Evolutionary conservation across 2,888 invertebrate species (phyloP).

Genomic region (Therioaphis trifolii): DNA sequence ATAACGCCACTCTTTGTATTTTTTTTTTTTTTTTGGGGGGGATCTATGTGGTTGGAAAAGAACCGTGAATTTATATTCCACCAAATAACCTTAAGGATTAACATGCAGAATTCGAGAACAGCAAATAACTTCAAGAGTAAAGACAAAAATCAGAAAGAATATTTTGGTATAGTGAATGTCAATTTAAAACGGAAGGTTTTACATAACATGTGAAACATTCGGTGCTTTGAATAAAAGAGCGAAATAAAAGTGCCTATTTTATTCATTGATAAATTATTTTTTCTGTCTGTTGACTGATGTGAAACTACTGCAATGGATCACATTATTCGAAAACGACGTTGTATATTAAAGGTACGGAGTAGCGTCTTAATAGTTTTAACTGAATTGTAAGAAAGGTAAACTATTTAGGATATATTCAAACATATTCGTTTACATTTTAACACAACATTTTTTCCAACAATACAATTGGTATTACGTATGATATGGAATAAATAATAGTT

Average conservation of each 20-base stretch:
- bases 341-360: neutral
- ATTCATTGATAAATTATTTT: slow-evolving; percentile 26
- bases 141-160: neutral
- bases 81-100: neutral
- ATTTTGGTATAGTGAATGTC: neutral
- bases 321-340: slow-evolving; percentile 36
- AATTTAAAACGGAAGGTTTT: slow-evolving; percentile 28
- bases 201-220: neutral
- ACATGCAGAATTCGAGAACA: neutral
- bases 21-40: neutral
- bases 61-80: neutral
- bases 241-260: neutral
- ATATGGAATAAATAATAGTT: no score
- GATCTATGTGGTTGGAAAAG: neutral
- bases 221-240: neutral
- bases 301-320: neutral
- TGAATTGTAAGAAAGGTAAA: neutral
- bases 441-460: neutral
- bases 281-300: neutral
- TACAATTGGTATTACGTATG: neutral
- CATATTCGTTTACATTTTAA: neutral
- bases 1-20: neutral
- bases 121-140: neutral
- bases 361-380: no score
- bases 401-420: neutral